These are phyloP conservation scores for Lateolabrax maculatus DNA, from an alignment of 2,797 vertebrate genomes.

Conservation along the genomic window DNA sequence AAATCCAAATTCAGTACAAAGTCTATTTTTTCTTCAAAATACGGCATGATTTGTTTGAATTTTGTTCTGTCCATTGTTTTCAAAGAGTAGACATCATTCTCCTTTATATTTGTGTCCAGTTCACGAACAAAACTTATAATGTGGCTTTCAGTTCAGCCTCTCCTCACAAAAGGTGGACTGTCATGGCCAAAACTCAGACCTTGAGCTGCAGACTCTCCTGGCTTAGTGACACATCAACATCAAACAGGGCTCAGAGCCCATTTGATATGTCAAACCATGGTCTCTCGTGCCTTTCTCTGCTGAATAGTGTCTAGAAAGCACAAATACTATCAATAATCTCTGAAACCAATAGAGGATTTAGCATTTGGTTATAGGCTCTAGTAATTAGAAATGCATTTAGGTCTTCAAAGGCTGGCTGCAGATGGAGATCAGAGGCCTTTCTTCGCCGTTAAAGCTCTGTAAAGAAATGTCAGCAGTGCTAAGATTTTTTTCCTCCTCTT, in stretches of 20 bases:
- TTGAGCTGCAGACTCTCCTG: background rate
- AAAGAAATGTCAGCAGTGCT: slow-evolving; percentile 58
- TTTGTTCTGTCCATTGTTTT: background rate
- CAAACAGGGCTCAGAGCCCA: slow-evolving; percentile 52
- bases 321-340: slow-evolving; percentile 61
- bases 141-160: background rate
- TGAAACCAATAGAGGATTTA: slow-evolving; percentile 67
- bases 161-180: slow-evolving; percentile 12
- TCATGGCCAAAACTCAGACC: slow-evolving; percentile 21
- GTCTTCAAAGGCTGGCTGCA: slow-evolving; percentile 63
- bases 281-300: slow-evolving; percentile 26
- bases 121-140: background rate
- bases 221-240: slow-evolving; percentile 45
- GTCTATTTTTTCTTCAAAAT: background rate
- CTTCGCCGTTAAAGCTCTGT: slow-evolving; percentile 55
- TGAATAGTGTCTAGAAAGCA: slow-evolving; percentile 51
- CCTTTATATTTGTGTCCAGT: background rate
- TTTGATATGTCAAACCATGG: slow-evolving; percentile 49
- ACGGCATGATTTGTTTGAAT: background rate
- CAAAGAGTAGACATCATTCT: background rate
- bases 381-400: slow-evolving; percentile 71
- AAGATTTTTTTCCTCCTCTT: slow-evolving; percentile 35
- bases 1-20: background rate
- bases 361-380: slow-evolving; percentile 44
- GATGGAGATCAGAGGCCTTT: slow-evolving; percentile 67